Evolutionary conservation across 2,113 vertebrate species (phyloP).

Genomic region (Drymodes brunneopygia): DNA sequence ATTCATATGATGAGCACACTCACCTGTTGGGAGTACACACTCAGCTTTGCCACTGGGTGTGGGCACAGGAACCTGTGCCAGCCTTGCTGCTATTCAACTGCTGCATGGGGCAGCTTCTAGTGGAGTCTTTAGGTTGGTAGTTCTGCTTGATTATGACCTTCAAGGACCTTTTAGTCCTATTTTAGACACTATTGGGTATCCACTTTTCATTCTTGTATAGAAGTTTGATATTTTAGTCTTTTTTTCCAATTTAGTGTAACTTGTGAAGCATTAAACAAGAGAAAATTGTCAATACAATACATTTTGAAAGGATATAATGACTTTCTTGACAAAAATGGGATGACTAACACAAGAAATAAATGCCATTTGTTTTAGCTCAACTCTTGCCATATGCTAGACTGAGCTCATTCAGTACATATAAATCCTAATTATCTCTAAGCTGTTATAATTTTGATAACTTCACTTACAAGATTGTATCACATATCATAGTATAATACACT

Average conservation of each 20-base stretch:
- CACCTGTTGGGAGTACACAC: rapidly evolving
- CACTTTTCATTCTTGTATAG: not conserved
- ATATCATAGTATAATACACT: not conserved
- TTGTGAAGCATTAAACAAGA: not conserved
- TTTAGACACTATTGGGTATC: not conserved
- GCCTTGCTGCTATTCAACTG: not conserved
- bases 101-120: not conserved
- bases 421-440: not conserved
- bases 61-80: not conserved
- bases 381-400: not conserved
- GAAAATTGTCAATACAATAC: not conserved
- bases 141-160: not conserved
- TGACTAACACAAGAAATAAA: not conserved
- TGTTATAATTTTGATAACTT: not conserved
- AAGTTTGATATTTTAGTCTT: not conserved
- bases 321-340: not conserved
- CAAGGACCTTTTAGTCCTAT: not conserved
- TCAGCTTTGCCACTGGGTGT: not conserved
- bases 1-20: rapidly evolving
- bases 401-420: not conserved
- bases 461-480: not conserved
- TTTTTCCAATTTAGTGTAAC: not conserved
- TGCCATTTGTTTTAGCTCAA: not conserved
- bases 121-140: not conserved
- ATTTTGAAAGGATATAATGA: not conserved